These are phyloP conservation scores for Pseudochirops cupreus DNA, from an alignment of 2,797 vertebrate genomes.

Conservation along the genomic window DNA sequence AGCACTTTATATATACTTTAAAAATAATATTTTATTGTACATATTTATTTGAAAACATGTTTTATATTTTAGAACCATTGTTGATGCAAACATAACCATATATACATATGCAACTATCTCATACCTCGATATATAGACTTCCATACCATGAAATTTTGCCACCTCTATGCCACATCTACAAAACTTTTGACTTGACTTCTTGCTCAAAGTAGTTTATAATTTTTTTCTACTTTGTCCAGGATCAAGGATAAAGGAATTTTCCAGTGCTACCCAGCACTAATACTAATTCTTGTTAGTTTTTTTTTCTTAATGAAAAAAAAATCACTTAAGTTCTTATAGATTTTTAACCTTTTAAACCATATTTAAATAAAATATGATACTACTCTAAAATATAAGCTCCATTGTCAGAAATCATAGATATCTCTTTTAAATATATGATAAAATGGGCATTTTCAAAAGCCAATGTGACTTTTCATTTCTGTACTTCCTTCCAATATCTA, in stretches of 20 bases:
- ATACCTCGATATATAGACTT: neutral
- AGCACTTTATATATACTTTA: neutral
- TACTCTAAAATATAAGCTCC: neutral
- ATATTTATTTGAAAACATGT: constrained; percentile 39
- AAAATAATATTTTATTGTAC: neutral
- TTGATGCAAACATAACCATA: neutral
- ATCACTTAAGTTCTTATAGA: neutral
- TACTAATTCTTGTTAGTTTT: neutral
- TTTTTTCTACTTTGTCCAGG: constrained; percentile 41
- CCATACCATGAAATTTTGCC: constrained; percentile 1
- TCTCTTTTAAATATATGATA: constrained; percentile 47
- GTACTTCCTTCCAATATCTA: constrained; percentile 22
- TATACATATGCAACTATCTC: neutral
- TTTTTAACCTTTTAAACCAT: constrained; percentile 47
- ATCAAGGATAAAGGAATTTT: constrained; percentile 30
- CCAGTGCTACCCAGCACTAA: neutral
- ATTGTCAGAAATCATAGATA: neutral
- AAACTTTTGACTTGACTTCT: constrained; percentile 27
- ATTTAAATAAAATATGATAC: constrained; percentile 33
- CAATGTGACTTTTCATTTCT: constrained; percentile 34
- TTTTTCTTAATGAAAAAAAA: constrained; percentile 48
- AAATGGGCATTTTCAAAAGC: constrained; percentile 46
- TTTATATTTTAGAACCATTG: constrained; percentile 20
- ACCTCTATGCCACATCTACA: neutral
- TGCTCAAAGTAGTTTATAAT: neutral